phyloP scores from a whole-genome alignment of 2,113 vertebrate genomes.

The Paralichthys olivaceus region DNA sequence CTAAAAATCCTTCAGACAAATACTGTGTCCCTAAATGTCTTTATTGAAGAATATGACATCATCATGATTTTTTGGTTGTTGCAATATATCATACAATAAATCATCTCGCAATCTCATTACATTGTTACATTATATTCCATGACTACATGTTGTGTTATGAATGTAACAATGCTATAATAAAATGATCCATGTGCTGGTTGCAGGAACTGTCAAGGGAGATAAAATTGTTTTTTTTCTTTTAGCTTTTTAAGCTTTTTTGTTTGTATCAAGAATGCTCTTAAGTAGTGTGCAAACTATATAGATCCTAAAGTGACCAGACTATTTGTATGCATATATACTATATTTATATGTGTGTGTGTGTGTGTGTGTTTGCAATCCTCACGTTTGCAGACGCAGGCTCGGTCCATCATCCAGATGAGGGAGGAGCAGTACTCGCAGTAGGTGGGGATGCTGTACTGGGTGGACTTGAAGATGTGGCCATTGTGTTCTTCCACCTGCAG shows the following conservation, averaged over 20 bases:
- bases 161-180: no score
- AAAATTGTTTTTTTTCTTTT: no score
- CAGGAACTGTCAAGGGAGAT: no score
- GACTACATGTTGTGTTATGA: no score
- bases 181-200: no score
- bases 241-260: no score
- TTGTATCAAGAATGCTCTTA: background rate
- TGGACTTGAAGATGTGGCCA: slow-evolving; percentile 97
- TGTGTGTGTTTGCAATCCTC: slow-evolving; percentile 68
- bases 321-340: background rate
- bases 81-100: no score
- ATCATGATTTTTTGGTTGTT: no score
- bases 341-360: background rate
- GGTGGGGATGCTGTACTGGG: slow-evolving; percentile 98
- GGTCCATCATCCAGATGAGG: slow-evolving; percentile 99
- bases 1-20: background rate
- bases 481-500: slow-evolving; percentile 96
- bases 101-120: no score
- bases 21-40: background rate
- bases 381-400: slow-evolving; percentile 97
- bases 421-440: slow-evolving; percentile 99
- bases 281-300: background rate
- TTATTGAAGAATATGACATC: background rate
- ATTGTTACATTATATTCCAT: no score
- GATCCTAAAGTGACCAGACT: no score